Evolutionary conservation across 2,113 vertebrate genomes (phyloP).

Genomic region (Sciurus niger): DNA sequence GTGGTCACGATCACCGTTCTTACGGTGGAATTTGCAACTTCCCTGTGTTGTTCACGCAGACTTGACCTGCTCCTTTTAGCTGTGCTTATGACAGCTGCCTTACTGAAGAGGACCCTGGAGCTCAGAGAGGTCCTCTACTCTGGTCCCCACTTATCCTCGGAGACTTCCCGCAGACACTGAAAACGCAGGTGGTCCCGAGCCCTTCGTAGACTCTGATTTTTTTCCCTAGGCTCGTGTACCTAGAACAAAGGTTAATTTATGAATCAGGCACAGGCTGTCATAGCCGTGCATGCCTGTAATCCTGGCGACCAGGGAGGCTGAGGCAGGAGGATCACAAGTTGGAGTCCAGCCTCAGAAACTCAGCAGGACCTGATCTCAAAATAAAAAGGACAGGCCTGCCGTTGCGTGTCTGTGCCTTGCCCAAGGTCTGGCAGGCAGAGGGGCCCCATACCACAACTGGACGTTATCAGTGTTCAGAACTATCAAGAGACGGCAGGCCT

Average conservation of each 20-base stretch:
- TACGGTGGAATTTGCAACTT: too few relatives aligned
- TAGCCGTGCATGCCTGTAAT: too few relatives aligned
- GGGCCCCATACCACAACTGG: accelerated
- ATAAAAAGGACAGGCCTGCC: neutral
- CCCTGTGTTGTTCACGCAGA: accelerated
- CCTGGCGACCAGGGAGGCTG: too few relatives aligned
- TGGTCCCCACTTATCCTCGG: too few relatives aligned
- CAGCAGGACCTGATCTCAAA: neutral
- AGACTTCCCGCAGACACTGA: neutral
- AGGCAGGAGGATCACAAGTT: neutral
- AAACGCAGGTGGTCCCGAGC: neutral
- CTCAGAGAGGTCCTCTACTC: neutral
- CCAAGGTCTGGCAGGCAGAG: neutral
- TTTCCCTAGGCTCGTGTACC: neutral
- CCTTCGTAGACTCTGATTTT: neutral
- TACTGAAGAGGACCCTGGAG: neutral
- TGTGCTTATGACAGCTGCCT: neutral
- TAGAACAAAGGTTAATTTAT: too few relatives aligned
- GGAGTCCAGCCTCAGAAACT: neutral
- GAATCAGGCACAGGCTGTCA: too few relatives aligned
- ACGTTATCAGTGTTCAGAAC: accelerated
- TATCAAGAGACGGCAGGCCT: accelerated
- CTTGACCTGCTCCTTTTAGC: accelerated
- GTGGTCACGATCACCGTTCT: too few relatives aligned
- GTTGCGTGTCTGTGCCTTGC: neutral